These are phyloP conservation scores for Datnioides undecimradiatus DNA, from an alignment of 2,113 vertebrate genomes.

Conservation along the genomic window DNA sequence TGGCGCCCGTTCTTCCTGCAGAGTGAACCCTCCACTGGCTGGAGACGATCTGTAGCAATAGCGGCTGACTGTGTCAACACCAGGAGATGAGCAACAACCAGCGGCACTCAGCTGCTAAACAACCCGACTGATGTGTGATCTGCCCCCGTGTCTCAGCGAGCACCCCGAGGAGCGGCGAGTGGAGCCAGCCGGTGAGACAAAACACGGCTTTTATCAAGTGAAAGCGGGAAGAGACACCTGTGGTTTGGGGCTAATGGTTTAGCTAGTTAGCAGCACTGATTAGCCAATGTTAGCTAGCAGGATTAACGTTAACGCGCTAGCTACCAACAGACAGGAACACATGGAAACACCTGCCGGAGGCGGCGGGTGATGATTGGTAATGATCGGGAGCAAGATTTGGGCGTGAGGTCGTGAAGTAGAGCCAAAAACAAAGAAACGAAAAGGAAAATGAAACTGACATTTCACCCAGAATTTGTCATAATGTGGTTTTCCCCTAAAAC, in stretches of 20 bases:
- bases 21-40: accelerated
- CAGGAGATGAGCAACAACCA: conserved; percentile 15
- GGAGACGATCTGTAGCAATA: conserved; percentile 38
- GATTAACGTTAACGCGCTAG: background rate
- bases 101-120: background rate
- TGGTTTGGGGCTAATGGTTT: conserved; percentile 18
- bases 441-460: background rate
- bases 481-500: background rate
- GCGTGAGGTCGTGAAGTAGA: background rate
- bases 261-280: conserved; percentile 11
- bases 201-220: background rate
- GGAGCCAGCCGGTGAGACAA: conserved; percentile 13
- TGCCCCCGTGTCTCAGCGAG: background rate
- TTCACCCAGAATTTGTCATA: background rate
- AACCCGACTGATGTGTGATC: accelerated
- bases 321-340: background rate
- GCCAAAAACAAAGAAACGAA: background rate
- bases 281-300: conserved; percentile 7
- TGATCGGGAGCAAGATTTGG: accelerated
- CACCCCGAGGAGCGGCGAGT: accelerated
- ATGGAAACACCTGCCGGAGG: background rate
- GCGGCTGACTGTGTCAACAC: conserved; percentile 52
- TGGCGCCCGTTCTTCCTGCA: accelerated
- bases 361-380: accelerated
- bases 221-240: conserved; percentile 8